phyloP scores from a whole-genome alignment of 1,140 invertebrate genomes.

The Philaenus spumarius region DNA sequence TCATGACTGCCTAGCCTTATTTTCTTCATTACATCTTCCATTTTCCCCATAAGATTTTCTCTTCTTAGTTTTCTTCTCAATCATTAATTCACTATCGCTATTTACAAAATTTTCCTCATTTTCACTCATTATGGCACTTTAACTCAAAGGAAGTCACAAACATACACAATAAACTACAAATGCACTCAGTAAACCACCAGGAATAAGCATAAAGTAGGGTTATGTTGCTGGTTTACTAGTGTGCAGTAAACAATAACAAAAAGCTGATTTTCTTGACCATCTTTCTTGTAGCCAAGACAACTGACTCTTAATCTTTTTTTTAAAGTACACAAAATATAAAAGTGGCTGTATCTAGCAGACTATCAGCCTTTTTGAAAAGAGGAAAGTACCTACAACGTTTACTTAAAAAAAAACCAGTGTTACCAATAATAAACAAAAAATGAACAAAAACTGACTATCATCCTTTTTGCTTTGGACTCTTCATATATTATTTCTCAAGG shows the following conservation, averaged over 20 bases:
- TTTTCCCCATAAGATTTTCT: not conserved
- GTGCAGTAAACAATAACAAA: too few relatives aligned
- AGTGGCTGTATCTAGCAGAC: not conserved
- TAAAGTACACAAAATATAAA: not conserved
- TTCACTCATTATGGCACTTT: not conserved
- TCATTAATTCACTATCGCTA: not conserved
- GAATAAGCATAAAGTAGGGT: too few relatives aligned
- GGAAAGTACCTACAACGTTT: not conserved
- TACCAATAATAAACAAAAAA: too few relatives aligned
- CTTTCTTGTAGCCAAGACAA: not conserved
- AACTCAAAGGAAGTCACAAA: not conserved
- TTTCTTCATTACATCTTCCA: constrained; percentile 3
- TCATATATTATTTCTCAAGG: too few relatives aligned
- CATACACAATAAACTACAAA: not conserved
- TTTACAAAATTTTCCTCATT: not conserved
- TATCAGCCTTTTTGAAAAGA: not conserved
- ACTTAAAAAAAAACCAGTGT: too few relatives aligned
- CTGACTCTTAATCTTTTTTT: too few relatives aligned
- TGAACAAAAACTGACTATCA: too few relatives aligned
- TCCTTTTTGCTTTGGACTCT: too few relatives aligned
- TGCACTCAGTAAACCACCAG: too few relatives aligned
- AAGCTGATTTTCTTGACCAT: too few relatives aligned
- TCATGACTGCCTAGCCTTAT: too few relatives aligned
- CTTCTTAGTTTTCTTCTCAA: constrained; percentile 1
- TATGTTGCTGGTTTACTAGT: too few relatives aligned